Percentiles rank a stretch among this genome's conserved stretches.
phyloP scores from a whole-genome alignment of 2,113 vertebrate genomes.

The Vireo altiloquus region DNA sequence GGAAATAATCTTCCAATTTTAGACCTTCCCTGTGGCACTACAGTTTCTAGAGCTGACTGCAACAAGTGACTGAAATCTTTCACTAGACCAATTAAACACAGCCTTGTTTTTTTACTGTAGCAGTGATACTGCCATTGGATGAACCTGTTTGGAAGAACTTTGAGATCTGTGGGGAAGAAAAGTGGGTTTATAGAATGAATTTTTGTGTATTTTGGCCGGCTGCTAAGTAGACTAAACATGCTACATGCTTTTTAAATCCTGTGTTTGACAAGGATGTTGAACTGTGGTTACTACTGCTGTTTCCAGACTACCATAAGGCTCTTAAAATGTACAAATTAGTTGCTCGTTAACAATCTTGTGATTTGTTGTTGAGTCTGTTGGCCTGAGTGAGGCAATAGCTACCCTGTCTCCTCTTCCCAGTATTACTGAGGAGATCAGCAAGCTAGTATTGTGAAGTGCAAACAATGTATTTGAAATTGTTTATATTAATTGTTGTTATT shows the following conservation, averaged over 20 bases:
- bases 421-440: not conserved
- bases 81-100: not conserved
- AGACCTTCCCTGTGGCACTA: not conserved
- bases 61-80: not conserved
- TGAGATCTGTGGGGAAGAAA: not conserved
- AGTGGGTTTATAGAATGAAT: conserved; percentile 8
- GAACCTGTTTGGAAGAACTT: conserved; percentile 7
- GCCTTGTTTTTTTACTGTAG: not conserved
- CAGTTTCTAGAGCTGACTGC: not conserved
- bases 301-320: not conserved
- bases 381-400: not conserved
- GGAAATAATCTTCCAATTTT: not conserved
- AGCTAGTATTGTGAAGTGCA: not conserved
- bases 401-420: not conserved
- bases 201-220: conserved; percentile 20
- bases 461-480: not conserved
- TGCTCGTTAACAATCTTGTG: not conserved
- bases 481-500: not conserved
- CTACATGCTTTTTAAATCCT: conserved; percentile 8
- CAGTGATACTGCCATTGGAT: not conserved
- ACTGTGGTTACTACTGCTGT: not conserved
- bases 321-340: not conserved
- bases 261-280: conserved; percentile 17
- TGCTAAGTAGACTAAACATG: conserved; percentile 51
- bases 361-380: not conserved